Evolutionary conservation across 2,797 vertebrate genomes (phyloP).

Genomic region (Neoniphon sammara): DNA sequence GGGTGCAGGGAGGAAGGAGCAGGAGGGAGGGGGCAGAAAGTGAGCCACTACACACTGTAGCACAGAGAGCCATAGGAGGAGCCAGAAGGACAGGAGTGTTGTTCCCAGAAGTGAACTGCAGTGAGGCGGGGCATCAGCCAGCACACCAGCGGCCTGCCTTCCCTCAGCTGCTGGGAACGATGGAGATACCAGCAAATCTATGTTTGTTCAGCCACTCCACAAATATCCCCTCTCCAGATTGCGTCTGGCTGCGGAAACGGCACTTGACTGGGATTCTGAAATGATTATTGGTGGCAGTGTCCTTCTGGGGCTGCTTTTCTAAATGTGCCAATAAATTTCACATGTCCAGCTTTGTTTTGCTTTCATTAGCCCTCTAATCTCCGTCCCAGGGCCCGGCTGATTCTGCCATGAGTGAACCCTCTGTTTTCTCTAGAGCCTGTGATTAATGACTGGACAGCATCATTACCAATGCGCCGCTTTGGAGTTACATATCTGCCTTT

Average conservation of each 20-base stretch:
- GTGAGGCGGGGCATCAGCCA: conserved; percentile 68
- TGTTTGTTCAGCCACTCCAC: conserved; percentile 90
- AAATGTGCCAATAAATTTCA: conserved; percentile 89
- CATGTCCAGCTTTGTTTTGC: conserved; percentile 89
- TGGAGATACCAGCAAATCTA: conserved; percentile 87
- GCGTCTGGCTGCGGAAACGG: conserved; percentile 82
- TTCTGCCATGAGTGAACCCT: conserved; percentile 81
- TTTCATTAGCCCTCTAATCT: conserved; percentile 88
- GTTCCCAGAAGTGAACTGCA: conserved; percentile 79
- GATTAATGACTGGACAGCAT: conserved; percentile 84
- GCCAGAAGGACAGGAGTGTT: conserved; percentile 71
- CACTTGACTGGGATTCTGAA: conserved; percentile 81
- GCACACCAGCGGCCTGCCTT: conserved; percentile 72
- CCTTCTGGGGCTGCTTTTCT: conserved; percentile 83
- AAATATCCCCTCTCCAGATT: conserved; percentile 87
- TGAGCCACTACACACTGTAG: conserved; percentile 41
- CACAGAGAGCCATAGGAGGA: conserved; percentile 72
- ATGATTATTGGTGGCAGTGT: conserved; percentile 85
- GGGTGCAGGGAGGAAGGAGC: conserved; percentile 30
- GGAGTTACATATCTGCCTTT: conserved; percentile 80
- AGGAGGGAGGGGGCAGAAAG: conserved; percentile 47
- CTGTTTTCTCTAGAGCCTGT: conserved; percentile 84
- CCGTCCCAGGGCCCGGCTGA: conserved; percentile 79
- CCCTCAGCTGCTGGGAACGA: conserved; percentile 85
- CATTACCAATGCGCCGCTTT: conserved; percentile 72